Base-by-base conservation (phyloP, 2,888 invertebrate species). In the Tenthredo distinguenda region DNA sequence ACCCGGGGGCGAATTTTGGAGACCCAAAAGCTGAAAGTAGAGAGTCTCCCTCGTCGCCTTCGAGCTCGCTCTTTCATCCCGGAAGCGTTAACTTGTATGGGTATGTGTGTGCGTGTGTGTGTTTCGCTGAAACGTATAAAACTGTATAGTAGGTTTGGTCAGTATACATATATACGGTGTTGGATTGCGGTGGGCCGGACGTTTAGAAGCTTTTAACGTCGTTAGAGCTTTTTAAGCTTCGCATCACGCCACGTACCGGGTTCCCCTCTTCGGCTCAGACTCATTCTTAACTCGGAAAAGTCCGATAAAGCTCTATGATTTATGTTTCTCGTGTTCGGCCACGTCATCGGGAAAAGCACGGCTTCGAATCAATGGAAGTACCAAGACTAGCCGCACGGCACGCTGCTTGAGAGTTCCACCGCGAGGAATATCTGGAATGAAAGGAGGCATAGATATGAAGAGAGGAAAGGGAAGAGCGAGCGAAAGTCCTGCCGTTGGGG, bases 131-230 rank as follows among this genome's bases (percentile, higher is more conserved):
- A 76, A 76, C 43, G 26, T 76, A 76, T 47, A 50, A 26, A 34
- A 55, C 15, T 79, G 34, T 77, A 55, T 76, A 76, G 40, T 12
- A 5, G 26, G 21, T 47, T 47, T 26, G 40, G 37, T 47, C 47
- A 47, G 76, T 12, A 47, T 79, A n/a, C 50, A 26, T 12, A 74
- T 79, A n/a, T 58, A 79, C 3, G 34, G n/a, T 34, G 79, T 79
- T 9, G 18, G 50, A 26, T 31, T 79, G 79, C 79, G 55, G 55
- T 12, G 55, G 47, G 85, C 85, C 86, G 86, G 87, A 87, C 86
- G 58, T 85, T 88, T 85, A 86, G 86, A 62, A 87, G 87, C 87
- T 87, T 87, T 88, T 88, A 88, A 87, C 84, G 88, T 85, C 86
- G 77, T 72, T 26, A 50, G 31, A 15, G 79, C 76, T 86, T 71